Evolutionary conservation across 1,140 invertebrate genomes (phyloP), one percentile per base, ranked within the genome.

Genomic region (Chlorops oryzae): DNA sequence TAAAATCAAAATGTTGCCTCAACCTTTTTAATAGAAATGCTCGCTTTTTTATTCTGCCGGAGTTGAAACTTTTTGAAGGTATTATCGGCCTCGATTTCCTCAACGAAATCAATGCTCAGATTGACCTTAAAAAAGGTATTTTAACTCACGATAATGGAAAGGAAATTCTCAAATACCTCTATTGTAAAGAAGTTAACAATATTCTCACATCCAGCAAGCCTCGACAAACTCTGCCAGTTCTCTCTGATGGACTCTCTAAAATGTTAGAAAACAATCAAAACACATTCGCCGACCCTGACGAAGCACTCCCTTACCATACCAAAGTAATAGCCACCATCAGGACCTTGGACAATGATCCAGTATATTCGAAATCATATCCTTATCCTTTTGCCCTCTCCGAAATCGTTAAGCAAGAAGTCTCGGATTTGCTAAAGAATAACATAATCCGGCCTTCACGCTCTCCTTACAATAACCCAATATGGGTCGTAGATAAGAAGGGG

Each of bases 401-500:
- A 9, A 57, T 59, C 47, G 49, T 53, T 35, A 52, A 57, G 25
- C 15, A 22, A n/a, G 55, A 57, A 49, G 50, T 50, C 44, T 3
- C 39, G n/a, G 28, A 22, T 23, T 15, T 56, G 3, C 27, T 59
- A 32, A 45, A 40, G 28, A 22, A 55, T 34, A 46, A 28, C 4
- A 56, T 56, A 15, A 56, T 52, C n/a, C 21, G 27, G 37, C 27
- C 23, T 25, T 53, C 48, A 13, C 24, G 34, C n/a, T 54, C 46
- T 12, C 38, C 53, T 1, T 59, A 54, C 21, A 59, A 58, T 17
- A 47, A 41, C 4, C 55, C 54, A 2, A 25, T 55, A 6, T 52
- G 46, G 49, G 50, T 61, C 10, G 55, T 57, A 10, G 42, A 50
- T 22, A 59, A 59, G 47, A 53, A 59, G 44, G 53, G 46, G 5